Percentiles rank a stretch among this genome's conserved stretches.
phyloP scores from a whole-genome alignment of 2,113 vertebrate genomes.

The Semicossyphus pulcher region DNA sequence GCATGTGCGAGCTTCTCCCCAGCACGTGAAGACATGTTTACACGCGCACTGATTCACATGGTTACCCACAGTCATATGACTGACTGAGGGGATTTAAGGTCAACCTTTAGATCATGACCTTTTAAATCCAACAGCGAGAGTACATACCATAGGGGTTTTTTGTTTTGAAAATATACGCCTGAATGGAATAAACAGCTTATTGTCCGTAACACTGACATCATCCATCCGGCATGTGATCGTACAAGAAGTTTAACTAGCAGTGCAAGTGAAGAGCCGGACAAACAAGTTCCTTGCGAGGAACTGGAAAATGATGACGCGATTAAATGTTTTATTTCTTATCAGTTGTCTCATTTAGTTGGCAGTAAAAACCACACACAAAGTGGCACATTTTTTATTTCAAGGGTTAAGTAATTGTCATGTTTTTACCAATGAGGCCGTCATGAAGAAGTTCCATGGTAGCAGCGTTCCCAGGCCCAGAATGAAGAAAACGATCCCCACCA shows the following conservation, averaged over 20 bases:
- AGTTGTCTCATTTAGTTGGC: no score
- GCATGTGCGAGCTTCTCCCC: background rate
- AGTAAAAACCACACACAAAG: no score
- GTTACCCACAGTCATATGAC: slow-evolving; percentile 20
- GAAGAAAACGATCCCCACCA: slow-evolving; percentile 88
- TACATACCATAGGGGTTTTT: background rate
- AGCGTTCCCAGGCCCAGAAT: slow-evolving; percentile 91
- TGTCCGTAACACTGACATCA: background rate
- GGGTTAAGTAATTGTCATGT: background rate
- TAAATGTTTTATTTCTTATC: no score
- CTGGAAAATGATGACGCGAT: no score
- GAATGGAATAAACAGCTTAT: background rate
- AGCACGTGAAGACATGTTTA: background rate
- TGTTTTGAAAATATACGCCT: background rate
- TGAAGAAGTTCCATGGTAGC: slow-evolving; percentile 95
- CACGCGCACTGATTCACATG: background rate
- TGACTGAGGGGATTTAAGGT: background rate
- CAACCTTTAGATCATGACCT: background rate
- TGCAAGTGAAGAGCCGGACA: no score
- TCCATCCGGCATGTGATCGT: background rate
- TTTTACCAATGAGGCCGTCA: slow-evolving; percentile 89
- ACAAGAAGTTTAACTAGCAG: background rate
- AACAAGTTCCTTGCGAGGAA: no score
- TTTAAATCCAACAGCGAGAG: background rate
- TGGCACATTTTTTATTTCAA: background rate